Conservation (phyloP, 2,113 vertebrate genomes). For the Tragelaphus buxtoni region DNA sequence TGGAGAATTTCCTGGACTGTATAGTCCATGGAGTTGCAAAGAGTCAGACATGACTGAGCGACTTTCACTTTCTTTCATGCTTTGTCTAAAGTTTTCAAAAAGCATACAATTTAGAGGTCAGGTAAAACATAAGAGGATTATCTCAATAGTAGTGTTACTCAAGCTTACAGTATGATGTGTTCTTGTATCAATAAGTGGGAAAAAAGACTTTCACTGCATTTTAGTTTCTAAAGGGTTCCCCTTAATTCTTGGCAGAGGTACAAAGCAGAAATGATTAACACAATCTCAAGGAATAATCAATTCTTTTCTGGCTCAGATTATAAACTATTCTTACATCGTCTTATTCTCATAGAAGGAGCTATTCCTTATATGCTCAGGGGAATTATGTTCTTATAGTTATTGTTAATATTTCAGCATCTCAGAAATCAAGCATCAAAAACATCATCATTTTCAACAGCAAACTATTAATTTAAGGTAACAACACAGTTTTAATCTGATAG, state of each 20-base stretch:
- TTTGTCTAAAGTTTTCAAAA: neutral
- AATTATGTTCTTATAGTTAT: neutral
- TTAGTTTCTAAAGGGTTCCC: neutral
- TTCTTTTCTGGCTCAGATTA: neutral
- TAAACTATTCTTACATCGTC: neutral
- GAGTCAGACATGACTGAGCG: neutral
- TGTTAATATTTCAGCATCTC: neutral
- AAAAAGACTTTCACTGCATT: neutral
- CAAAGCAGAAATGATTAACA: neutral
- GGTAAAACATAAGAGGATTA: neutral
- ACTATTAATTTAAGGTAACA: conserved; percentile 8
- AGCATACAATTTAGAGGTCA: neutral
- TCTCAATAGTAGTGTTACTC: neutral
- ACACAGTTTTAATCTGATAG: neutral
- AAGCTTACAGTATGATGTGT: neutral
- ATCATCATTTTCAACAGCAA: neutral
- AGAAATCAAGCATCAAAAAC: neutral
- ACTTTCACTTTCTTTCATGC: neutral
- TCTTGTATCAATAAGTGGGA: neutral
- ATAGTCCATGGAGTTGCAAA: neutral
- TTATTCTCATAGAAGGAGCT: neutral
- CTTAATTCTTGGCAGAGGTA: neutral
- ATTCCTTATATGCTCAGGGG: neutral
- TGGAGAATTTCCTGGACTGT: neutral
- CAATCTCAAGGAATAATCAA: neutral